Evolutionary conservation across 2,797 vertebrate species (phyloP), one percentile per base, ranked within the genome.

Genomic region (Rhinogobio ventralis): DNA sequence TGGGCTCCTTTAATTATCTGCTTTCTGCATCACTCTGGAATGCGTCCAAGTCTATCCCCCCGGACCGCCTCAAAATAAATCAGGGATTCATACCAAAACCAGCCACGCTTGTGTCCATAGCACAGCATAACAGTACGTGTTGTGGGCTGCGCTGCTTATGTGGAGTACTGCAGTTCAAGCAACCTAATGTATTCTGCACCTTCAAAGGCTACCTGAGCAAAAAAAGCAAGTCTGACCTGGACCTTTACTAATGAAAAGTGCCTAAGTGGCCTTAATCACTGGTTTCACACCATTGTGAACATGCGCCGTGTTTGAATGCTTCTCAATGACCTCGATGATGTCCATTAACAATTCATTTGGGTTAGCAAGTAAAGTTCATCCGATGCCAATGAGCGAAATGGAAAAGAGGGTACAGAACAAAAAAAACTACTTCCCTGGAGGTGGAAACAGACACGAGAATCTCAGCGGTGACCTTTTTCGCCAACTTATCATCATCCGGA

Each of bases 381-480:
- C 62, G 80, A 89, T 88, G 55, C 87, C 85, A 88, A 87, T 10
- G 10, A 72, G 83, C 1, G 55, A 67, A 87, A 86, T 79, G 53
- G 81, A 86, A 90, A 90, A 86, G 89, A 91, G 87, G 66, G 39
- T 62, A 46, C 25, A 30, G 51, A 53, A 20, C 2, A 20, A 53
- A 8, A 36, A 30, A 67, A 88, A 33, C 33, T 1, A 71, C 89
- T 79, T 89, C 66, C 90, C 92, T 81, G 82, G 91, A 93, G 93
- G 91, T 93, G 84, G 79, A 69, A 82, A 86, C 79, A 90, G 91
- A 93, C 86, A 93, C 86, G 91, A 92, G 89, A 89, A 93, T 94
- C 93, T 93, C 91, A 89, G 91, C 89, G 57, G 84, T 94, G 92
- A 95, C 93, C 93, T 93, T 95, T 94, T 85, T 90, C 90, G 14